Percentiles rank a stretch among this genome's conserved stretches.
phyloP scores from a whole-genome alignment of 2,888 invertebrate species.

The Selenia dentaria region DNA sequence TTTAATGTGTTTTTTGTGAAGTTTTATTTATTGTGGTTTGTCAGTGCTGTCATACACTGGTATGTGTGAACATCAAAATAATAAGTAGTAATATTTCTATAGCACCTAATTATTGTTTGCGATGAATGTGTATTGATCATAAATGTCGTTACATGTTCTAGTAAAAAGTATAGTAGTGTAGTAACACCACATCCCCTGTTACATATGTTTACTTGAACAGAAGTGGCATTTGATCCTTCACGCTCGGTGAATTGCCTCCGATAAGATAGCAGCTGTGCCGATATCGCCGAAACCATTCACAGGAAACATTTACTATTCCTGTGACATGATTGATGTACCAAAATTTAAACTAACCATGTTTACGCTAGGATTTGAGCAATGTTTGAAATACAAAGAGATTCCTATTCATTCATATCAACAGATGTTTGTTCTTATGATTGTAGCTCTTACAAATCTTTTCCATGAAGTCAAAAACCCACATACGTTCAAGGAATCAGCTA shows the following conservation, averaged over 20 bases:
- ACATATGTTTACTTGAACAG: background rate
- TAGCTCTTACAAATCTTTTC: constrained; percentile 15
- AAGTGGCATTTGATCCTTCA: constrained; percentile 24
- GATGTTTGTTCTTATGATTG: constrained; percentile 2
- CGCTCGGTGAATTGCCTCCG: constrained; percentile 21
- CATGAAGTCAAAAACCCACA: constrained; percentile 10
- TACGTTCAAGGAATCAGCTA: constrained; percentile 17
- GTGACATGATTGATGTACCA: constrained; percentile 8
- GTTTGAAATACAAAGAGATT: constrained; percentile 5
- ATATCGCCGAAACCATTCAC: constrained; percentile 24
- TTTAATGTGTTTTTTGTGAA: too few species aligned
- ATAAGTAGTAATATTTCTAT: too few species aligned
- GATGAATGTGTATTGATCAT: too few species aligned
- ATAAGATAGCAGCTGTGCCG: constrained; percentile 24
- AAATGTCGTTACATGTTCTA: too few species aligned
- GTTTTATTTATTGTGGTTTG: too few species aligned
- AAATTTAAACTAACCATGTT: background rate
- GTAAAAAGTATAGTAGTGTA: too few species aligned
- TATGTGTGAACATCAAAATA: too few species aligned
- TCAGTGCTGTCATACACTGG: too few species aligned
- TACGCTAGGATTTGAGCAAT: background rate
- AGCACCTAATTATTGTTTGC: too few species aligned
- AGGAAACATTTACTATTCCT: constrained; percentile 16
- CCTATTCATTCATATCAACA: constrained; percentile 1
- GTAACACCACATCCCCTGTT: constrained; percentile 3